Evolutionary conservation across 2,797 vertebrate genomes (phyloP).

Genomic region (Telmatherina bonti): DNA sequence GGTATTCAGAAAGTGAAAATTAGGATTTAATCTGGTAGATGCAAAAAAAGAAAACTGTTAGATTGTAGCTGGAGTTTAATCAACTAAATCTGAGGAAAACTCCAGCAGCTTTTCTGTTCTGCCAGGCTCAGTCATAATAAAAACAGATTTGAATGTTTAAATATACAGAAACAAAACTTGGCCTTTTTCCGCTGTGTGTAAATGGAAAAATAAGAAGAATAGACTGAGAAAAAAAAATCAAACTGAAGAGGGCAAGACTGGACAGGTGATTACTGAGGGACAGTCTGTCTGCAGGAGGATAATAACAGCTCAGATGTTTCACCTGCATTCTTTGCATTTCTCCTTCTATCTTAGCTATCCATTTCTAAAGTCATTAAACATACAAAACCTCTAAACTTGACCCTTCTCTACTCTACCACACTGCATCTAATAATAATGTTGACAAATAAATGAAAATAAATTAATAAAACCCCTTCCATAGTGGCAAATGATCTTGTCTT

Average conservation of each 20-base stretch:
- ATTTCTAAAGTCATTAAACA: conserved; percentile 31
- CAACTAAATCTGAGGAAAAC: not conserved
- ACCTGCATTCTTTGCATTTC: conserved; percentile 67
- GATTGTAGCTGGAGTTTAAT: not conserved
- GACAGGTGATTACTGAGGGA: conserved; percentile 52
- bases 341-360: conserved; percentile 21
- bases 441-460: not conserved
- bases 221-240: conserved; percentile 18
- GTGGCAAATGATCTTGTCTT: not conserved
- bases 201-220: conserved; percentile 30
- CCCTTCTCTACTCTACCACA: not conserved
- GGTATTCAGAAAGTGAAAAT: not conserved
- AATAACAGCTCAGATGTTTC: conserved; percentile 55
- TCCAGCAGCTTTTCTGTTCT: not conserved
- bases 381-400: not conserved
- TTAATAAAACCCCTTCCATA: not conserved
- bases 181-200: not conserved
- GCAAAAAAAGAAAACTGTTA: not conserved
- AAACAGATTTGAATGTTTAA: not conserved
- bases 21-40: not conserved
- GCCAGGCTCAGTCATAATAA: not conserved
- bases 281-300: conserved; percentile 39
- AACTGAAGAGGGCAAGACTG: conserved; percentile 62
- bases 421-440: not conserved
- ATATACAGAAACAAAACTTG: not conserved